These are phyloP conservation scores for Pipa parva DNA, from an alignment of 2,113 vertebrate genomes.

Conservation along the genomic window DNA sequence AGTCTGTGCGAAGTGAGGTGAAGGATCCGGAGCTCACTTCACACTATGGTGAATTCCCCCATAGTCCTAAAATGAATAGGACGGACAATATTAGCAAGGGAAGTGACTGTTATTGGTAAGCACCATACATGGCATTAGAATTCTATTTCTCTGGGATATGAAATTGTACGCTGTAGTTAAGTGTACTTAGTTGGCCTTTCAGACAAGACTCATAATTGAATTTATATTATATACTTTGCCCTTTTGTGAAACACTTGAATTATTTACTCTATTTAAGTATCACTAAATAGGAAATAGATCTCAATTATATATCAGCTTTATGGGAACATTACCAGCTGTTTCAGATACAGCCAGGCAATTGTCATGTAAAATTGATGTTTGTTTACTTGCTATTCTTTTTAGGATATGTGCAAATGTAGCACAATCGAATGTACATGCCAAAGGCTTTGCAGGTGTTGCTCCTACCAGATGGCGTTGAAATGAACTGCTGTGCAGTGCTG, in stretches of 20 bases:
- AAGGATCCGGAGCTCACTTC: too few relatives aligned
- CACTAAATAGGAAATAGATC: constrained; percentile 42
- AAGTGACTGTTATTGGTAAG: neutral
- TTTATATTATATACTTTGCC: constrained; percentile 12
- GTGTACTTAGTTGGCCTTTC: neutral
- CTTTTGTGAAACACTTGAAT: constrained; percentile 19
- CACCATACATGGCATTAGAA: neutral
- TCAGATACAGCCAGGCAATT: constrained; percentile 37
- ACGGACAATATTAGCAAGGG: neutral
- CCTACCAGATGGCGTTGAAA: constrained; percentile 29
- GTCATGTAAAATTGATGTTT: constrained; percentile 39
- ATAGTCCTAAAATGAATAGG: too few relatives aligned
- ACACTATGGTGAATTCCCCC: too few relatives aligned
- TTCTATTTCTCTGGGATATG: neutral
- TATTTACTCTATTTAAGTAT: constrained; percentile 43
- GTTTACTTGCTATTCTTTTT: constrained; percentile 40
- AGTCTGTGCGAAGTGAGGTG: too few relatives aligned
- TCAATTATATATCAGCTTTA: constrained; percentile 42
- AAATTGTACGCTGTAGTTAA: neutral
- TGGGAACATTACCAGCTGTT: constrained; percentile 40
- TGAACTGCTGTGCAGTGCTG: constrained; percentile 9
- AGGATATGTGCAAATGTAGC: constrained; percentile 36
- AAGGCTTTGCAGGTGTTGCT: constrained; percentile 23
- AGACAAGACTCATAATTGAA: constrained; percentile 13
- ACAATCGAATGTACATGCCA: constrained; percentile 24